A percentile compares a stretch with the other conserved stretches of the same genome.
phyloP scores from a whole-genome alignment of 1,140 invertebrate species.

The Pseudomyrmex flavicornis region DNA sequence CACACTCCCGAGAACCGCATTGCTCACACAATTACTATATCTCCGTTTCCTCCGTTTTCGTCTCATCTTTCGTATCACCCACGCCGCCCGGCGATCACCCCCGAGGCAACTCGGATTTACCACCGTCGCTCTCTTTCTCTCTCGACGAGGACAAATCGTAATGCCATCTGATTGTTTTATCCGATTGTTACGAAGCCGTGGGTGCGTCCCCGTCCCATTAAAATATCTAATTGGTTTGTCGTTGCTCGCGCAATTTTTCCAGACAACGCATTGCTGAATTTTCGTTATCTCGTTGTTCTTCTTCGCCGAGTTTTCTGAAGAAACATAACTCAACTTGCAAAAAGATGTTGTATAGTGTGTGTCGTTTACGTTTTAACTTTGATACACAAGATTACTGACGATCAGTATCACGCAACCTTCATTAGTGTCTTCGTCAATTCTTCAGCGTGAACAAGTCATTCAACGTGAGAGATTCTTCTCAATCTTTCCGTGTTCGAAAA shows the following conservation, averaged over 20 bases:
- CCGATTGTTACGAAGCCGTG: slow-evolving; percentile 67
- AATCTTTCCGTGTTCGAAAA: background rate
- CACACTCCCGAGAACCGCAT: slow-evolving; percentile 48
- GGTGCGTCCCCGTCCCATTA: slow-evolving; percentile 65
- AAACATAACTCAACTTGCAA: background rate
- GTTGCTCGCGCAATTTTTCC: slow-evolving; percentile 52
- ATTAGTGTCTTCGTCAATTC: slow-evolving; percentile 66
- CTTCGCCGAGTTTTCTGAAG: background rate
- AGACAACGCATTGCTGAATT: background rate
- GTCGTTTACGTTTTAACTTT: slow-evolving; percentile 30
- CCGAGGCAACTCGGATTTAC: slow-evolving; percentile 31
- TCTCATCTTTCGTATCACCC: slow-evolving; percentile 16
- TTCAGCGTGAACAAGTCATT: slow-evolving; percentile 57
- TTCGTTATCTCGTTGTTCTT: background rate
- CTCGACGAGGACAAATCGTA: slow-evolving; percentile 21
- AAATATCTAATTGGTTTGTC: slow-evolving; percentile 80
- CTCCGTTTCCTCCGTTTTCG: slow-evolving; percentile 12
- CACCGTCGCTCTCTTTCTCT: background rate
- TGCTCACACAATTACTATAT: slow-evolving; percentile 28
- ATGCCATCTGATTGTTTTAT: slow-evolving; percentile 69
- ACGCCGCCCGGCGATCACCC: slow-evolving; percentile 30
- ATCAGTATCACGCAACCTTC: slow-evolving; percentile 69
- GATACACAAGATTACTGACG: slow-evolving; percentile 37
- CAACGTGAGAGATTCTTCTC: slow-evolving; percentile 9
- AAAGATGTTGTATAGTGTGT: background rate